phyloP scores from a whole-genome alignment of 1,140 invertebrate genomes.

The Glossosoma conforme region DNA sequence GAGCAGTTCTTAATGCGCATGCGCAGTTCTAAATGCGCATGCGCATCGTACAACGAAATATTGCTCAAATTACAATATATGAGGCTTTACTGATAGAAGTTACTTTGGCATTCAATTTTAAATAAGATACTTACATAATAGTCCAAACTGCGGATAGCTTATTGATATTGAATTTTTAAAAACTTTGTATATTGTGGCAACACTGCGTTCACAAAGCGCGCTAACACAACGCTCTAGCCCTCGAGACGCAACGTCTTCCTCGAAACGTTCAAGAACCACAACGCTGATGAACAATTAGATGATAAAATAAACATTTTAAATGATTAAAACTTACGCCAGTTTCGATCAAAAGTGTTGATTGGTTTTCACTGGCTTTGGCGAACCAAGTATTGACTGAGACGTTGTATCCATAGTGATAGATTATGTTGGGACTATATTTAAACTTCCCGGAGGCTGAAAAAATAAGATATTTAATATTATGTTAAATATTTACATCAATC shows the following conservation, averaged over 20 bases:
- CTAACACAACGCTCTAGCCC: no score
- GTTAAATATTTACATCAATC: constrained; percentile 2
- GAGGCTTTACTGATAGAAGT: no score
- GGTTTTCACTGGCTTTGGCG: constrained; percentile 60
- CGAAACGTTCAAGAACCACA: no score
- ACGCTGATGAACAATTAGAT: neutral
- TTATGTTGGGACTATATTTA: constrained; percentile 50
- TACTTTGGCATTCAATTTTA: constrained; percentile 7
- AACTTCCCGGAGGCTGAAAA: constrained; percentile 56
- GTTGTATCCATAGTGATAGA: constrained; percentile 62
- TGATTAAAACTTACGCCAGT: constrained; percentile 41
- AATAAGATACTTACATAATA: constrained; percentile 2
- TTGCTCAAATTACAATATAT: no score
- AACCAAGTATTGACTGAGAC: constrained; percentile 60
- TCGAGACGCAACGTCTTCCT: no score
- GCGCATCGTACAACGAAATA: no score
- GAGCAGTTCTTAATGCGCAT: no score
- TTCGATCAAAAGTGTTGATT: constrained; percentile 58
- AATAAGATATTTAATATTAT: constrained; percentile 16
- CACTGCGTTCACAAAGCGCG: no score
- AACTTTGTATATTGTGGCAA: no score
- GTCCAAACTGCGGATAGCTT: neutral
- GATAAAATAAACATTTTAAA: constrained; percentile 26
- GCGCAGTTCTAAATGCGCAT: no score
- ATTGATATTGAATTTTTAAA: neutral